Evolutionary conservation across 2,888 invertebrate species (phyloP).

Genomic region (Drosophila tanythrix): DNA sequence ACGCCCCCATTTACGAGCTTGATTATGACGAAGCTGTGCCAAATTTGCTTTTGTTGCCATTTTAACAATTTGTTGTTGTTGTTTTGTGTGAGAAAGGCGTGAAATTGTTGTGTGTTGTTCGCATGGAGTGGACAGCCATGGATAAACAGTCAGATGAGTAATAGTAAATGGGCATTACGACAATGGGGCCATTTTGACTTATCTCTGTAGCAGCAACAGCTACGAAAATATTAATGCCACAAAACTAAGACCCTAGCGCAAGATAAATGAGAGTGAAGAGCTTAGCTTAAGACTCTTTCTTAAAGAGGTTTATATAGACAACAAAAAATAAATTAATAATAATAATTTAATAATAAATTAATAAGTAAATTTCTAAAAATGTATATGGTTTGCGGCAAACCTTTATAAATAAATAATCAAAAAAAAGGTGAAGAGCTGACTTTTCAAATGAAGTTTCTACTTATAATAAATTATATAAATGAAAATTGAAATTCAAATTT

Average conservation of each 20-base stretch:
- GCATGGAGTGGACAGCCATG: conserved; percentile 24
- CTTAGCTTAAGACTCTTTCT: neutral
- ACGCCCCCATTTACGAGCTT: conserved; percentile 52
- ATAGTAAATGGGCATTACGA: conserved; percentile 18
- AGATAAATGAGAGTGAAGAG: neutral
- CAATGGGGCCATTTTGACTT: conserved; percentile 20
- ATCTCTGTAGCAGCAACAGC: conserved; percentile 18
- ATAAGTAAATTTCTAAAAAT: neutral
- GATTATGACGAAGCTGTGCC: conserved; percentile 59
- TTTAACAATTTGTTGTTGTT: conserved; percentile 9
- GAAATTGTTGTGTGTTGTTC: conserved; percentile 45
- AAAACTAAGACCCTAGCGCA: neutral
- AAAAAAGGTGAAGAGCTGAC: neutral
- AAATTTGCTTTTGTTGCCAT: conserved; percentile 26
- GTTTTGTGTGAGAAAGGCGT: conserved; percentile 53
- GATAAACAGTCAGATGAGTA: conserved; percentile 22
- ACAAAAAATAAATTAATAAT: neutral
- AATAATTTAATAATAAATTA: neutral
- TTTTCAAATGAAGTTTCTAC: neutral
- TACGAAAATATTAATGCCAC: neutral
- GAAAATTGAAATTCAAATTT: neutral
- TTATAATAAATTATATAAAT: too few species aligned
- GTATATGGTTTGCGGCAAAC: rapidly evolving
- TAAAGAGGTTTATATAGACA: neutral
- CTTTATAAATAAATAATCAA: neutral